phyloP scores from a whole-genome alignment of 2,797 vertebrate species.

The Scolopax bukidnonensis region DNA sequence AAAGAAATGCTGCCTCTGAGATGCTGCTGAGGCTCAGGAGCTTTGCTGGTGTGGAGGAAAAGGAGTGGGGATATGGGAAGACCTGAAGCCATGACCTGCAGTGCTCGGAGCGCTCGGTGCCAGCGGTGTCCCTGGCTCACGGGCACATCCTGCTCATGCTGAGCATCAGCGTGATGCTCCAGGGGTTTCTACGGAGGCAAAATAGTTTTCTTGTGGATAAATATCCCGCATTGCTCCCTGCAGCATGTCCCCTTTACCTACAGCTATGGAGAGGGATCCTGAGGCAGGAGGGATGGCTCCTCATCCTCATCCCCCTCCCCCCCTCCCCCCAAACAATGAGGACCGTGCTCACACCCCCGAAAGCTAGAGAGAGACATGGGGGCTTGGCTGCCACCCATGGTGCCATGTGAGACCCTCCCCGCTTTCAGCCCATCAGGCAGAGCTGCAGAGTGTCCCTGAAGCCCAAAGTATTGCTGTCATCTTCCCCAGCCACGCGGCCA shows the following conservation, averaged over 20 bases:
- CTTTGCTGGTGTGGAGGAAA: neutral
- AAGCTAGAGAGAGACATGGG: neutral
- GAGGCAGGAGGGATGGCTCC: neutral
- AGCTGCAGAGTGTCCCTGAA: neutral
- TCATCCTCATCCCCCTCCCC: neutral
- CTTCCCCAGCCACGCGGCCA: rapidly evolving
- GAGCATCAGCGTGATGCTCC: neutral
- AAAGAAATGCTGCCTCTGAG: neutral
- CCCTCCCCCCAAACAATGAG: neutral
- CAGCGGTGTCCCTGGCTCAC: rapidly evolving
- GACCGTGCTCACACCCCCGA: neutral
- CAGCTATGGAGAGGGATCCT: neutral
- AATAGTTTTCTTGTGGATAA: neutral
- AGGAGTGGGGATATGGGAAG: neutral
- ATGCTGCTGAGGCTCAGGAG: neutral
- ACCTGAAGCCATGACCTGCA: neutral
- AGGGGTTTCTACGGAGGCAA: neutral
- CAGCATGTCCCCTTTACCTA: neutral
- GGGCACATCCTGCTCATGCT: neutral
- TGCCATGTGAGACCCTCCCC: rapidly evolving
- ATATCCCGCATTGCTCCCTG: neutral
- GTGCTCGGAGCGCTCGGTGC: rapidly evolving
- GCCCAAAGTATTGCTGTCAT: neutral
- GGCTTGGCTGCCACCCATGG: neutral
- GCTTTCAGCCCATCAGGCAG: rapidly evolving